A percentile compares a stretch with the other conserved stretches of the same genome.
Conservation (phyloP, 1,140 invertebrate species). For the Lethocerus indicus region DNA sequence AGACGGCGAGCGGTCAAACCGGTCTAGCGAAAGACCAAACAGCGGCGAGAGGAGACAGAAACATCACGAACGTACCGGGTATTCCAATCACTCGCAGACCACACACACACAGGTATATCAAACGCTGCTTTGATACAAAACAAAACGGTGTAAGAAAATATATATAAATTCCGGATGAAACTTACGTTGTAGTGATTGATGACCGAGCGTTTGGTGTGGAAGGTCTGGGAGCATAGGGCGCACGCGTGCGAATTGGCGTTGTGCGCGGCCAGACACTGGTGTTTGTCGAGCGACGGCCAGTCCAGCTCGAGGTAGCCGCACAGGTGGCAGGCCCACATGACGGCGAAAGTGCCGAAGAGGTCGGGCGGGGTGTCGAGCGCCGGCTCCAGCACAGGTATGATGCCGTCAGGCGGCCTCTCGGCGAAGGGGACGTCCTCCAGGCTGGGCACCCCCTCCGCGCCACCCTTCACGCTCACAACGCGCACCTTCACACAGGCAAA, state of each 20-base stretch:
- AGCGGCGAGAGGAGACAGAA: too few species aligned
- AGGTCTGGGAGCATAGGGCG: background rate
- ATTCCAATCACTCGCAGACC: too few species aligned
- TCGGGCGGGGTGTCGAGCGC: background rate
- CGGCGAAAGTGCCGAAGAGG: background rate
- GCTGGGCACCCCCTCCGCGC: background rate
- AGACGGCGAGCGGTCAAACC: too few species aligned
- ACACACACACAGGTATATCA: too few species aligned
- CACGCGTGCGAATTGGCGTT: background rate
- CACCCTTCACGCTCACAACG: too few species aligned
- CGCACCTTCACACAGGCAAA: too few species aligned
- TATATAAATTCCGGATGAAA: too few species aligned
- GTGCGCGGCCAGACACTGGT: background rate
- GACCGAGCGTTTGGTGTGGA: background rate
- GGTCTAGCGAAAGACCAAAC: too few species aligned
- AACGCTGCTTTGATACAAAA: too few species aligned
- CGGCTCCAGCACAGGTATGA: background rate
- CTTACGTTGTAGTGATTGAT: slow-evolving; percentile 3
- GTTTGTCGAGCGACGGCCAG: background rate
- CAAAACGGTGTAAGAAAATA: too few species aligned
- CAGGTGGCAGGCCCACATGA: slow-evolving; percentile 1
- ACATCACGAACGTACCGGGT: too few species aligned
- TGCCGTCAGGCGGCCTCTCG: background rate
- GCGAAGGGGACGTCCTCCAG: background rate
- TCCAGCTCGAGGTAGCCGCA: background rate